Conservation (phyloP, 2,113 vertebrate species). For the Hemiprocne comata region DNA sequence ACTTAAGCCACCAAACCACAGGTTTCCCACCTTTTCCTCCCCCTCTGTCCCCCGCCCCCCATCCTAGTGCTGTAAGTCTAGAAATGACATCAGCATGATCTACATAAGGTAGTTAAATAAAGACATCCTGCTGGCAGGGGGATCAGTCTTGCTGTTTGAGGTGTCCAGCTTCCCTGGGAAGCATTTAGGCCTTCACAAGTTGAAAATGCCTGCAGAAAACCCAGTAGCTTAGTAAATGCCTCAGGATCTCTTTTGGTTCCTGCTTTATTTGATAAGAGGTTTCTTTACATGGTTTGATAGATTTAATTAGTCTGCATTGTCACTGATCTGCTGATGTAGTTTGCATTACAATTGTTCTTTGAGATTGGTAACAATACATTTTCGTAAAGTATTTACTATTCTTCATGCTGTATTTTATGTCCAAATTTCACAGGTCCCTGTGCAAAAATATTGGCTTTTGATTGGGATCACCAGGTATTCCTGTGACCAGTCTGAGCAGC, state of each 20-base stretch:
- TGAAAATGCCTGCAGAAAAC: constrained; percentile 9
- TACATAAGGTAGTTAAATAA: not conserved
- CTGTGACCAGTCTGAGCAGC: constrained; percentile 27
- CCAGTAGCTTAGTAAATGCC: not conserved
- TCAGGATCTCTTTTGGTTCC: not conserved
- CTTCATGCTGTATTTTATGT: not conserved
- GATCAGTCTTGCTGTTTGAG: not conserved
- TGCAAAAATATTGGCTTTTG: constrained; percentile 37
- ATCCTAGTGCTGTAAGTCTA: not conserved
- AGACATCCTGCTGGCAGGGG: not conserved
- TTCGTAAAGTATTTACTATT: not conserved
- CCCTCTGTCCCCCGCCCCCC: no score
- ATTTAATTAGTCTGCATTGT: constrained; percentile 54
- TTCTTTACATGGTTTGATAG: constrained; percentile 39
- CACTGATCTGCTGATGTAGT: not conserved
- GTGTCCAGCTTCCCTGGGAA: not conserved
- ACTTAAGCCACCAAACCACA: not conserved
- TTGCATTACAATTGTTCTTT: constrained; percentile 18
- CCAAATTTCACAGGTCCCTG: not conserved
- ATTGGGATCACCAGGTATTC: constrained; percentile 9
- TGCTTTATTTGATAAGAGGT: constrained; percentile 1
- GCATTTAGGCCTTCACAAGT: not conserved
- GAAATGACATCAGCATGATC: not conserved
- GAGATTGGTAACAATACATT: not conserved
- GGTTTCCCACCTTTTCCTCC: not conserved